A percentile compares a stretch with the other conserved stretches of the same genome.
phyloP scores from a whole-genome alignment of 2,888 invertebrate genomes.

The Psococerastis gibbosa region DNA sequence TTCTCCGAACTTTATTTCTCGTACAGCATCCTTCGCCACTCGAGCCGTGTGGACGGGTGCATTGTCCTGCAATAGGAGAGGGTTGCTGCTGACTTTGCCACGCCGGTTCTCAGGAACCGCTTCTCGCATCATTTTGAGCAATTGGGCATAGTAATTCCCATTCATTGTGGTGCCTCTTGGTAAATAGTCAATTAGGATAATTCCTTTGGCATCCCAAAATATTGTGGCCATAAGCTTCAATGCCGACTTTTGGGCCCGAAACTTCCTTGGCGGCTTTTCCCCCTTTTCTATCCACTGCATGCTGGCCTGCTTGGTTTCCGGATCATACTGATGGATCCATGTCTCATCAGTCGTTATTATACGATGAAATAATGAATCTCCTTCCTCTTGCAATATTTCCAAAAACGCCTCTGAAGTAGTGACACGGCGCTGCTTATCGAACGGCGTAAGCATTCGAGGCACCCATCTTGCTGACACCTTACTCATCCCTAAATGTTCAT shows the following conservation, averaged over 20 bases:
- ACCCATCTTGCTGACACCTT: slow-evolving; percentile 15
- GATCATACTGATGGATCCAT: slow-evolving; percentile 12
- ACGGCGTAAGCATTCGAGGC: slow-evolving; percentile 12
- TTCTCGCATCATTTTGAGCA: slow-evolving; percentile 8
- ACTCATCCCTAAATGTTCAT: too few species aligned
- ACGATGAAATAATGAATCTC: slow-evolving; percentile 2
- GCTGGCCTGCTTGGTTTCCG: slow-evolving; percentile 7
- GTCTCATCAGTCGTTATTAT: slow-evolving; percentile 12
- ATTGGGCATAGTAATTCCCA: slow-evolving; percentile 10
- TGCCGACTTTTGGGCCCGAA: neutral
- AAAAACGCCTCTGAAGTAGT: neutral
- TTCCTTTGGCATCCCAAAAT: slow-evolving; percentile 11
- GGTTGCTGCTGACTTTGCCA: slow-evolving; percentile 2
- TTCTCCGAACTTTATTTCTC: slow-evolving; percentile 11
- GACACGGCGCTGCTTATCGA: slow-evolving; percentile 12
- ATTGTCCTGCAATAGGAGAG: slow-evolving; percentile 12
- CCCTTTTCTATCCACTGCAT: slow-evolving; percentile 1
- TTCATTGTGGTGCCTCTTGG: too few species aligned
- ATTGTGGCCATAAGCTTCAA: slow-evolving; percentile 11
- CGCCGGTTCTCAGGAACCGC: slow-evolving; percentile 11
- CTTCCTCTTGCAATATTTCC: neutral
- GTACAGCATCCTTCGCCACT: slow-evolving; percentile 13
- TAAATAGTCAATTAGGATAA: slow-evolving; percentile 9
- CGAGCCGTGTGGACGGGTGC: too few species aligned
- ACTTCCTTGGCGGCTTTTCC: slow-evolving; percentile 1